Evolutionary conservation across 1,140 invertebrate genomes (phyloP).

Genomic region (Phthorimaea operculella): DNA sequence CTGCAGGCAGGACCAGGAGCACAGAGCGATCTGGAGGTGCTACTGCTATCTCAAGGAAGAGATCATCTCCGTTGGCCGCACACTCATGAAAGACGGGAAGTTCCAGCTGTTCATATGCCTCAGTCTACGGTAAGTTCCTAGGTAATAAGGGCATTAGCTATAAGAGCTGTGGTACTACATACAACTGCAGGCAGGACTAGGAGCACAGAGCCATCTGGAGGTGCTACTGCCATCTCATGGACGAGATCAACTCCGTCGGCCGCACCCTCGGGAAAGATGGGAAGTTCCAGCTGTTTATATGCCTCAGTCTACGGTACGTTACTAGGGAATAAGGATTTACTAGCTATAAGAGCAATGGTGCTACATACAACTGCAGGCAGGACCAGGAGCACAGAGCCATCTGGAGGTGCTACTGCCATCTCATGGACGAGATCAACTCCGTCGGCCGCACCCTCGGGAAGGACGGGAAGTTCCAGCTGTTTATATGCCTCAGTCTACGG

Average conservation of each 20-base stretch:
- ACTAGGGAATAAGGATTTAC: too few relatives aligned
- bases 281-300: constrained; percentile 97
- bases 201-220: constrained; percentile 77
- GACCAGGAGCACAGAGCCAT: constrained; percentile 77
- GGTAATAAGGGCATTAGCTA: too few relatives aligned
- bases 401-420: constrained; percentile 80
- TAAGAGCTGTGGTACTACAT: too few relatives aligned
- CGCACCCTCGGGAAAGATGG: constrained; percentile 96
- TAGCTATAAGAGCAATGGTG: too few relatives aligned
- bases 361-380: constrained; percentile 82
- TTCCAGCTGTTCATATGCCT: constrained; percentile 97
- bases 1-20: too few relatives aligned
- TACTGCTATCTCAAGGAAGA: constrained; percentile 85
- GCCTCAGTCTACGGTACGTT: constrained; percentile 87
- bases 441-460: constrained; percentile 91
- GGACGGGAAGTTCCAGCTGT: constrained; percentile 98
- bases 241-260: constrained; percentile 86
- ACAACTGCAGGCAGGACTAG: constrained; percentile 81
- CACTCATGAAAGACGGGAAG: constrained; percentile 97
- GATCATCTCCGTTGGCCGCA: constrained; percentile 84
- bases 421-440: constrained; percentile 86
- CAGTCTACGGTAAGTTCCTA: constrained; percentile 84
- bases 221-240: constrained; percentile 81
- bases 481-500: constrained; percentile 92
- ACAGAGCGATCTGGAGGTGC: constrained; percentile 76